Conservation (phyloP, 92 coral and sea anemone species). For the Isaurus tuberculatus region DNA sequence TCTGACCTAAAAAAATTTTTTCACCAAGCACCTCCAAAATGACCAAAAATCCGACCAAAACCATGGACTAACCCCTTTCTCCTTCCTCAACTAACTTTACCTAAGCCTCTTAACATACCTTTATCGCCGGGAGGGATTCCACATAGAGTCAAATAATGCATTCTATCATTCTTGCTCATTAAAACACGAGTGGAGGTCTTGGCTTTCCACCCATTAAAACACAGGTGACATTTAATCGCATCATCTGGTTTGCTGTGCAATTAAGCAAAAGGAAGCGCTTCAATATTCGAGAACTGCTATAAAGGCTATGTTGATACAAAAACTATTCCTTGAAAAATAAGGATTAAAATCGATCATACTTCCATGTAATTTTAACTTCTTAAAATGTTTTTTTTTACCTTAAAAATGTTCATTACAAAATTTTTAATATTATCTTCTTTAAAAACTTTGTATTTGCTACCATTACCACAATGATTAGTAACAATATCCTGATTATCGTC, state of each 20-base stretch:
- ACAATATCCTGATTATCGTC: neutral
- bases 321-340: too few species aligned
- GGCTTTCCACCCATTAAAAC: slow-evolving; percentile 92
- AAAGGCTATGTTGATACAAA: too few species aligned
- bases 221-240: slow-evolving; percentile 60
- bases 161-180: slow-evolving; percentile 74
- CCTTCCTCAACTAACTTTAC: neutral
- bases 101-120: slow-evolving; percentile 21
- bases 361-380: too few species aligned
- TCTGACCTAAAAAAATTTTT: too few species aligned
- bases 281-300: too few species aligned
- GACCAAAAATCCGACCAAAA: too few species aligned
- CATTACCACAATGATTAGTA: neutral
- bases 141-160: slow-evolving; percentile 72
- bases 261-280: neutral
- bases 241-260: slow-evolving; percentile 64
- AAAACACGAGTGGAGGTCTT: slow-evolving; percentile 77
- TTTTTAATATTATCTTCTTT: too few species aligned
- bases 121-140: slow-evolving; percentile 71
- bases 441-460: too few species aligned
- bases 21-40: too few species aligned
- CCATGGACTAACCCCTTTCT: neutral
- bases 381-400: too few species aligned
- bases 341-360: too few species aligned
- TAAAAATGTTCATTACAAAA: too few species aligned